phyloP scores from a whole-genome alignment of 2,797 vertebrate species.

The Dryobates pubescens region DNA sequence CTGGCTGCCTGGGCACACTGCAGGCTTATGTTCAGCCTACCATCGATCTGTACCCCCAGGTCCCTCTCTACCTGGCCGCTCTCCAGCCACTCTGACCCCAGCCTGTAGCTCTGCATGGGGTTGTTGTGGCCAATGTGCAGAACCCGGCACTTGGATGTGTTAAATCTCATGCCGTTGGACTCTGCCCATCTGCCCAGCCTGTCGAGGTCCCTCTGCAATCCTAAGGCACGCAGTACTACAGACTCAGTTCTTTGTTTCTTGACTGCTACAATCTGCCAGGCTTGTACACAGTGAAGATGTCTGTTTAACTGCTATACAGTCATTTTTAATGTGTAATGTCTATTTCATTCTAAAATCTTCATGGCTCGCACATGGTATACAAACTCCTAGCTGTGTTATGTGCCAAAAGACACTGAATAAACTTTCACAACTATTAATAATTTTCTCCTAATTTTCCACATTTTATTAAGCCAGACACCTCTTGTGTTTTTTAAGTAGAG shows the following conservation, averaged over 20 bases:
- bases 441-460: background rate
- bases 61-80: too few species aligned
- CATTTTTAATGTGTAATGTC: background rate
- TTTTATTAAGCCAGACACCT: background rate
- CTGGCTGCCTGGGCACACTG: too few species aligned
- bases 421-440: background rate
- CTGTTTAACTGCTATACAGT: background rate
- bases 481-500: background rate
- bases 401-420: background rate
- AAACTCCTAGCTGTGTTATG: background rate
- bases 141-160: too few species aligned
- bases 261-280: background rate
- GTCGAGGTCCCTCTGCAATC: too few species aligned
- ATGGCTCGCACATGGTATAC: background rate
- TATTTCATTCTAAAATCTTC: background rate
- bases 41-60: too few species aligned
- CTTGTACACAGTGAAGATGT: background rate
- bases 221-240: background rate
- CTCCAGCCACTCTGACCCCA: too few species aligned
- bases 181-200: too few species aligned
- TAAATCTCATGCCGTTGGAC: too few species aligned
- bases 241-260: background rate
- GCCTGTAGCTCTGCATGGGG: too few species aligned
- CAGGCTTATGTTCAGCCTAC: too few species aligned
- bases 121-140: too few species aligned